Evolutionary conservation across 2,113 vertebrate genomes (phyloP).

Genomic region (Pangasianodon hypophthalmus): DNA sequence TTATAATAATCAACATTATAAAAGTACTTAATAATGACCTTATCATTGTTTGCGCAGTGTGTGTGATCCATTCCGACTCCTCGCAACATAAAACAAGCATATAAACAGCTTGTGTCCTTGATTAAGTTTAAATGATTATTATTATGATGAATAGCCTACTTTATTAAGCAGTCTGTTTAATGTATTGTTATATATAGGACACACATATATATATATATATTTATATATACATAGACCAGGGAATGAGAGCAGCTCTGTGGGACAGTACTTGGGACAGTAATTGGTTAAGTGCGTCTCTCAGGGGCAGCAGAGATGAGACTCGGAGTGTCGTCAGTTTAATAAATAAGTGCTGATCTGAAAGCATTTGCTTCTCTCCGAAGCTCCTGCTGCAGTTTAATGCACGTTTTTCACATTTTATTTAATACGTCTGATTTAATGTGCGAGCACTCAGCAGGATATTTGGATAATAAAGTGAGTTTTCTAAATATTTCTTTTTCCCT

Average conservation of each 20-base stretch:
- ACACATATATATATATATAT: too few species aligned
- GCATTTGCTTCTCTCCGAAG: neutral
- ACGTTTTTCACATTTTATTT: neutral
- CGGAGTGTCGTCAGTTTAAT: neutral
- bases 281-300: neutral
- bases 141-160: neutral
- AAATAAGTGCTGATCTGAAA: neutral
- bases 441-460: neutral
- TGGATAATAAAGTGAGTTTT: neutral
- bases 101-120: neutral
- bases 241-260: neutral
- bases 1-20: too few species aligned
- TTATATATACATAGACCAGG: too few species aligned
- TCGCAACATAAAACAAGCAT: too few species aligned
- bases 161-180: neutral
- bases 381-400: neutral
- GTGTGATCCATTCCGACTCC: too few species aligned
- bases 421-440: neutral
- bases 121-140: neutral
- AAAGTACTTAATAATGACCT: neutral
- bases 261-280: neutral
- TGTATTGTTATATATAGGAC: too few species aligned
- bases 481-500: neutral
- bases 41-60: too few species aligned
- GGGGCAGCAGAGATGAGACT: neutral